Evolutionary conservation across 1,140 invertebrate genomes (phyloP), one percentile per base, ranked within the genome.

Genomic region (Copidosoma floridanum): DNA sequence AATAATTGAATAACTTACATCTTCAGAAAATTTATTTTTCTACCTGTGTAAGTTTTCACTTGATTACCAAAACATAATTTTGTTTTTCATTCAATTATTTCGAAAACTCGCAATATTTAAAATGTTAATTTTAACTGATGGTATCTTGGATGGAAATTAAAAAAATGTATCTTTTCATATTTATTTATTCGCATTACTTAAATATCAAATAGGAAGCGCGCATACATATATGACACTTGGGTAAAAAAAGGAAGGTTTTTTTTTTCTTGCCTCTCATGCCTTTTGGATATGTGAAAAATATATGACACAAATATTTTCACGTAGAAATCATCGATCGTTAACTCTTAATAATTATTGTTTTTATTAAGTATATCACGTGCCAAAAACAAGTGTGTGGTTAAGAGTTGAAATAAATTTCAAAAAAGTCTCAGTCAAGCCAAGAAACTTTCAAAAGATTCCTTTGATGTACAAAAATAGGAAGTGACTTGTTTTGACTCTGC

Each of bases 161-260:
- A n/a, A n/a, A n/a, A n/a, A n/a, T n/a, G n/a, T n/a, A n/a, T 40
- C 20, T 57, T 50, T 35, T 16, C 10, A 29, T 41, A 1, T 35
- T 61, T 50, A 61, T 61, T 60, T 54, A 60, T 60, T 61, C 37
- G 43, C 44, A 61, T 53, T 55, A 35, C 37, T 62, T 62, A 51
- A 51, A 21, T 37, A 56, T 11, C 57, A 62, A 51, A 51, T 51
- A 62, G 38, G 53, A 62, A 56, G 47, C 53, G 47, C 51, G 60
- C 46, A 56, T 44, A 56, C n/a, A 55, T 14, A n/a, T n/a, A 51
- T 46, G 38, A 62, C 47, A 57, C 53, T 51, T 21, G 24, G 29
- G 23, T 62, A 56, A 56, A 51, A 56, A 56, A 62, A 61, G 53
- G 51, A 56, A 61, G 59, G 44, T 20, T 56, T 55, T 48, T 56